phyloP scores from a whole-genome alignment of 1,140 invertebrate genomes.

The Arctopsyche grandis region DNA sequence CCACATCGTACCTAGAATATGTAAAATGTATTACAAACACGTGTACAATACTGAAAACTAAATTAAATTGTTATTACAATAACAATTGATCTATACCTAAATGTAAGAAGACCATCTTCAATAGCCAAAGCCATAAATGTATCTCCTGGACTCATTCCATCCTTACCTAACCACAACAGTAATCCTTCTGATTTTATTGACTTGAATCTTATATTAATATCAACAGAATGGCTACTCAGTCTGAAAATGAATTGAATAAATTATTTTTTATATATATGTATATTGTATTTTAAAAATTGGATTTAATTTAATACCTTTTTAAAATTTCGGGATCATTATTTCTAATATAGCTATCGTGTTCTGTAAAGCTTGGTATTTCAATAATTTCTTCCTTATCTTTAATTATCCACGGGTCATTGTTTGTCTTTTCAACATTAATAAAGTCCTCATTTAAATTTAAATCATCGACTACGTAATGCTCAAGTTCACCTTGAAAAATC shows the following conservation, averaged over 20 bases:
- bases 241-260: constrained; percentile 64
- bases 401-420: neutral
- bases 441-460: constrained; percentile 17
- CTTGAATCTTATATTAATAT: constrained; percentile 83
- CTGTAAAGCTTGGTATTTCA: constrained; percentile 70
- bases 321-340: constrained; percentile 76
- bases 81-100: constrained; percentile 57
- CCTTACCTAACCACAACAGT: constrained; percentile 89
- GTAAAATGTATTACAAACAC: neutral
- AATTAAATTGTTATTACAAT: neutral
- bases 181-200: constrained; percentile 76
- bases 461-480: constrained; percentile 12
- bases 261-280: constrained; percentile 30
- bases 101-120: constrained; percentile 72
- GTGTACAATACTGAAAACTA: neutral
- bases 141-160: constrained; percentile 72
- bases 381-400: constrained; percentile 29
- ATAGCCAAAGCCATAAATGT: constrained; percentile 87
- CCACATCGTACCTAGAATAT: constrained; percentile 73
- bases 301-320: constrained; percentile 51
- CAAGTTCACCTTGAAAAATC: neutral
- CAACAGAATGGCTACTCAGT: constrained; percentile 79
- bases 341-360: constrained; percentile 75
- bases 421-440: constrained; percentile 15
- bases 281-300: constrained; percentile 10